Percentiles rank a stretch among this genome's conserved stretches.
Conservation (phyloP, 2,797 vertebrate genomes). For the Pseudochirops cupreus region DNA sequence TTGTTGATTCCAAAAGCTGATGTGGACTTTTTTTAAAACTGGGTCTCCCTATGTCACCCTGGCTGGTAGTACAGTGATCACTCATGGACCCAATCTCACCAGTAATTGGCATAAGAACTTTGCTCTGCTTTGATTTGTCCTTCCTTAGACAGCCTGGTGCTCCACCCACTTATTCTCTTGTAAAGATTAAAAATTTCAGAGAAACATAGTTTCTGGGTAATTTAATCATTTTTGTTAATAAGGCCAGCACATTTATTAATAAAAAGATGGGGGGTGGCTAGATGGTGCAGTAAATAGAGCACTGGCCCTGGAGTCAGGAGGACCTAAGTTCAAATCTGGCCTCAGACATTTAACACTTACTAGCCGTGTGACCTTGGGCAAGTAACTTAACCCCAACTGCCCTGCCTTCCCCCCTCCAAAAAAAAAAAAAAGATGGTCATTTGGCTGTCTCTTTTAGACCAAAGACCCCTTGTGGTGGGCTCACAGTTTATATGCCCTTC, state of each 20-base stretch:
- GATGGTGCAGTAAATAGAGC: too few species aligned
- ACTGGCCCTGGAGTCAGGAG: too few species aligned
- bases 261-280: too few species aligned
- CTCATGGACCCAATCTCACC: not conserved
- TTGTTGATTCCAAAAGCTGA: not conserved
- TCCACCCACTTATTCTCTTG: not conserved
- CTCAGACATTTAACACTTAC: too few species aligned
- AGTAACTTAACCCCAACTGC: too few species aligned
- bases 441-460: not conserved
- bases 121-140: not conserved
- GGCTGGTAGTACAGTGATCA: not conserved
- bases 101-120: not conserved
- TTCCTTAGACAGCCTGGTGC: not conserved
- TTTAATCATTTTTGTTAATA: not conserved
- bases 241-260: not conserved
- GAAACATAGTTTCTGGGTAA: not conserved
- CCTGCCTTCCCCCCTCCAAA: too few species aligned
- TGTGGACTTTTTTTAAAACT: not conserved
- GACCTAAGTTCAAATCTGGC: too few species aligned
- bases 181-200: too few species aligned
- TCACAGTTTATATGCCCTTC: not conserved
- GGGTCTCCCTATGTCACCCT: not conserved
- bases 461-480: not conserved
- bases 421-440: too few species aligned
- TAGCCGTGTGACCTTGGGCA: too few species aligned